Evolutionary conservation across 2,113 vertebrate species (phyloP).

Genomic region (Antigone vipio): DNA sequence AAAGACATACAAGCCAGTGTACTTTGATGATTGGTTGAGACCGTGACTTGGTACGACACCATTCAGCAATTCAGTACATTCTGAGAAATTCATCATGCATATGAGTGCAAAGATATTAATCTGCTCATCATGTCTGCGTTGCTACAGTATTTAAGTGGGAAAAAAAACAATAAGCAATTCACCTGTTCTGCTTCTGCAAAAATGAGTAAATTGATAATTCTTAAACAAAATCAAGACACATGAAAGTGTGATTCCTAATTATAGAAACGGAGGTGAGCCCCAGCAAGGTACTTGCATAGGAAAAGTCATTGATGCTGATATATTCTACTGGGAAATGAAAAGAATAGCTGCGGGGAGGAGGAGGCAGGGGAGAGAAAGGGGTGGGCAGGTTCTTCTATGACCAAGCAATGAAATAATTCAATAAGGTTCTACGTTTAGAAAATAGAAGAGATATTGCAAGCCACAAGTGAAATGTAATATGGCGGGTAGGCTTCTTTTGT

Average conservation of each 20-base stretch:
- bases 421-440: not conserved
- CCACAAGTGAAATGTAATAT: not conserved
- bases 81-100: not conserved
- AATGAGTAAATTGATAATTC: not conserved
- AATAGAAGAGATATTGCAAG: not conserved
- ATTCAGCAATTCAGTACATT: not conserved
- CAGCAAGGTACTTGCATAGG: not conserved
- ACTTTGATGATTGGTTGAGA: not conserved
- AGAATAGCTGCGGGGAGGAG: not conserved
- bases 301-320: not conserved
- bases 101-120: not conserved
- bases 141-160: not conserved
- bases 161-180: not conserved
- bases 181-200: not conserved
- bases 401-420: not conserved
- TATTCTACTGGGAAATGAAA: not conserved
- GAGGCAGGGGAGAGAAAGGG: too few species aligned
- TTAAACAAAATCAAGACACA: not conserved
- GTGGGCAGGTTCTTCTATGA: not conserved
- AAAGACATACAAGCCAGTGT: not conserved
- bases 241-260: not conserved
- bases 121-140: not conserved
- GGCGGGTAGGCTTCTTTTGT: not conserved
- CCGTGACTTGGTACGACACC: not conserved
- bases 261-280: not conserved